These are phyloP conservation scores for Cettia cetti DNA, from an alignment of 2,113 vertebrate genomes.

Conservation along the genomic window DNA sequence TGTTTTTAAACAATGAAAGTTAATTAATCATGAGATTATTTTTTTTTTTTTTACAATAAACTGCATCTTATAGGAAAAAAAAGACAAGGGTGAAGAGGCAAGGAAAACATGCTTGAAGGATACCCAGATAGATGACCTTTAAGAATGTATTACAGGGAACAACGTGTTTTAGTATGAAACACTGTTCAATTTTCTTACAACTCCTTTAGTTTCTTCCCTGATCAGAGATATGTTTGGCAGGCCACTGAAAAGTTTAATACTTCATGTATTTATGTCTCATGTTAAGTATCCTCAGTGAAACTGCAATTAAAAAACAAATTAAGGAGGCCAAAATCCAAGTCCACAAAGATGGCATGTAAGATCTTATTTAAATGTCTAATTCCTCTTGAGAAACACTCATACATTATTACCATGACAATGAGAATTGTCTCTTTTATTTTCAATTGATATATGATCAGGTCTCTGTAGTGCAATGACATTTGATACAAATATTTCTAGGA, in stretches of 20 bases:
- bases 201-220: background rate
- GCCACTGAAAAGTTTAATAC: background rate
- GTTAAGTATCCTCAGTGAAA: background rate
- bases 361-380: background rate
- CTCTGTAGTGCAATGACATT: background rate
- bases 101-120: background rate
- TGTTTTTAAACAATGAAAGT: background rate
- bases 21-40: background rate
- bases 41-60: background rate
- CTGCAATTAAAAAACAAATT: slow-evolving; percentile 19
- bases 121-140: background rate
- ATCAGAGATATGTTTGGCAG: background rate
- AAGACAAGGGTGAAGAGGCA: fast-evolving
- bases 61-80: fast-evolving
- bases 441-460: background rate
- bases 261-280: background rate
- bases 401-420: background rate
- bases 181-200: background rate
- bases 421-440: background rate
- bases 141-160: background rate
- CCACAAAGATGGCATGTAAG: background rate
- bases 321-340: background rate
- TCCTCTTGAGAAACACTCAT: background rate
- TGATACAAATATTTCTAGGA: background rate
- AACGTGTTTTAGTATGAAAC: background rate